These are phyloP conservation scores for Bombus difficillimus DNA, from an alignment of 1,140 invertebrate genomes.

Conservation along the genomic window DNA sequence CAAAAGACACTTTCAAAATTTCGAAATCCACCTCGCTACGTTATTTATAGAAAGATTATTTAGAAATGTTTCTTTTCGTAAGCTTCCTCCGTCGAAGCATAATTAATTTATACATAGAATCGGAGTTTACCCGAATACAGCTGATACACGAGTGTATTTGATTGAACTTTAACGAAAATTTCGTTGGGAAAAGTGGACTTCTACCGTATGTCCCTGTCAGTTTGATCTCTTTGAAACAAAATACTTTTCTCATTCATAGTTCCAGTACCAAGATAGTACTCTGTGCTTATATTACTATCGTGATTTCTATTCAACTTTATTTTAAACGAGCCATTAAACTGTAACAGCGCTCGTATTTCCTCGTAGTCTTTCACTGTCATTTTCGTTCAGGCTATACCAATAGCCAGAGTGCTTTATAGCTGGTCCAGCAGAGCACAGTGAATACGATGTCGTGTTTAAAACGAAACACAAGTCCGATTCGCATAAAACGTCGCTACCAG, in stretches of 20 bases:
- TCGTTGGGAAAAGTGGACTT: too few relatives aligned
- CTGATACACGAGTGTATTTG: too few relatives aligned
- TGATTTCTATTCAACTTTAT: not conserved
- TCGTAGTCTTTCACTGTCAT: conserved; percentile 11
- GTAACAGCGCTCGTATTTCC: not conserved
- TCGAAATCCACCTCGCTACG: too few relatives aligned
- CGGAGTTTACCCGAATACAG: too few relatives aligned
- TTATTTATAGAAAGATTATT: too few relatives aligned
- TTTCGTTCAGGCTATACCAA: conserved; percentile 20
- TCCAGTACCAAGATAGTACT: too few relatives aligned
- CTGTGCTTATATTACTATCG: not conserved
- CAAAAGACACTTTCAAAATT: not conserved
- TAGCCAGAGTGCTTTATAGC: conserved; percentile 10
- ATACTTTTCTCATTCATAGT: too few relatives aligned
- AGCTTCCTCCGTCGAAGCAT: too few relatives aligned
- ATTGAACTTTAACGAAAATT: too few relatives aligned
- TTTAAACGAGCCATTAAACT: conserved; percentile 7
- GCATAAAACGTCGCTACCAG: conserved; percentile 11
- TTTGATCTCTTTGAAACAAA: too few relatives aligned
- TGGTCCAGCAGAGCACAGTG: not conserved
- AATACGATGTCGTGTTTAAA: not conserved
- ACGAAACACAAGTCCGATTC: conserved; percentile 16
- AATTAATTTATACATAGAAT: too few relatives aligned
- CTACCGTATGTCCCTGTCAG: fast-evolving
- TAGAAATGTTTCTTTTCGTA: too few relatives aligned